Evolutionary conservation across 2,113 vertebrate genomes (phyloP).

Genomic region (Stegostoma tigrinum): DNA sequence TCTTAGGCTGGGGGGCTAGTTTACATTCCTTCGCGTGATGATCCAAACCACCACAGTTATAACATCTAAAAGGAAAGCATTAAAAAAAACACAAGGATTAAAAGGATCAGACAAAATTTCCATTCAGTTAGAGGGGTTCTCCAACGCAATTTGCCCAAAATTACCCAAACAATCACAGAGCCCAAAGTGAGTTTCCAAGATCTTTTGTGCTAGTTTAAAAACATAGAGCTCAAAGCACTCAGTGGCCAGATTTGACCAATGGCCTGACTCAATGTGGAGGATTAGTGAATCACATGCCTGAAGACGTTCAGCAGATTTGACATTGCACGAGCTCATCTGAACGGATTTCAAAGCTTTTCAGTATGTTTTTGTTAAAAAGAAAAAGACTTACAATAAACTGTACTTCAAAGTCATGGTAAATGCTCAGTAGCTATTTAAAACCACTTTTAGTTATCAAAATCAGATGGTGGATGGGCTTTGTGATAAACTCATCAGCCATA

Average conservation of each 20-base stretch:
- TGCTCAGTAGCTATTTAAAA: neutral
- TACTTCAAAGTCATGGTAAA: neutral
- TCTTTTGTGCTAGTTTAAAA: neutral
- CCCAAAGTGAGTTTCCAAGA: neutral
- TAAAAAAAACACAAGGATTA: neutral
- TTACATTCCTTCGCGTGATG: constrained; percentile 98
- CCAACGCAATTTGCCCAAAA: neutral
- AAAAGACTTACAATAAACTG: neutral
- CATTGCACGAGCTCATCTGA: neutral
- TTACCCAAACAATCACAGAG: neutral
- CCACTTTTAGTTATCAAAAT: neutral
- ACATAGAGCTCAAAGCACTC: neutral
- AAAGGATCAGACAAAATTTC: neutral
- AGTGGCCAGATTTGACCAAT: neutral
- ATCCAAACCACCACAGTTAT: constrained; percentile 96
- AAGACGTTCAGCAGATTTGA: neutral
- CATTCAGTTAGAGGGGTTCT: neutral
- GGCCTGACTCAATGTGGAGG: neutral
- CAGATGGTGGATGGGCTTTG: neutral
- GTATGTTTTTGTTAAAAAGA: neutral
- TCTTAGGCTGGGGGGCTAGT: constrained; percentile 96
- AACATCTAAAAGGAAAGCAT: constrained; percentile 66
- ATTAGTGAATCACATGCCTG: too few species aligned
- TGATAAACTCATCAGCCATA: neutral
- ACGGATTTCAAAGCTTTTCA: neutral